Conservation (phyloP, 1,140 invertebrate species). For the Pemphigus obesinymphae region DNA sequence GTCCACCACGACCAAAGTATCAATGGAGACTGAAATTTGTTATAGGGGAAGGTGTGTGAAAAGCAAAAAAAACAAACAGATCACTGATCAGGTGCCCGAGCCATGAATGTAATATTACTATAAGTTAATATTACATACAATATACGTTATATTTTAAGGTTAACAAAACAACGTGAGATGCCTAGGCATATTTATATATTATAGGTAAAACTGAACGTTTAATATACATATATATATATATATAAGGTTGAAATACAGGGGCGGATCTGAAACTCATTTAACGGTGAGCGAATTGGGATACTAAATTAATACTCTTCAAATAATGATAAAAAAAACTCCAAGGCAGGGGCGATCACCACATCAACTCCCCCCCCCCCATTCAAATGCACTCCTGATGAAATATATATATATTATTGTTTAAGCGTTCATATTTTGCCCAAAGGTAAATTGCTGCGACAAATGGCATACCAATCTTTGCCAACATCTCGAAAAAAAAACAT, state of each 20-base stretch:
- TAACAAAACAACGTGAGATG: neutral
- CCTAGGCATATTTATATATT: neutral
- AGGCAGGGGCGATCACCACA: no score
- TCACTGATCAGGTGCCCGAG: constrained; percentile 34
- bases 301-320: no score
- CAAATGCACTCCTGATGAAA: no score
- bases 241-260: no score
- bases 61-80: constrained; percentile 55
- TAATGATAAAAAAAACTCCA: no score
- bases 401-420: no score
- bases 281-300: no score
- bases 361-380: no score
- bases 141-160: constrained; percentile 5
- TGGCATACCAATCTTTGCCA: constrained; percentile 20
- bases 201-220: no score
- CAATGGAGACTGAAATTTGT: constrained; percentile 80
- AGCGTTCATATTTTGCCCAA: neutral
- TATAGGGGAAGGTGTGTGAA: constrained; percentile 77
- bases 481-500: neutral
- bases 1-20: constrained; percentile 72
- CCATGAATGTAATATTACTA: constrained; percentile 27
- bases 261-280: no score
- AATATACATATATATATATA: no score
- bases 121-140: neutral
- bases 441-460: no score